Percentiles rank a stretch among this genome's conserved stretches.
Conservation (phyloP, 2,797 vertebrate species). For the Peromyscus aztecus region DNA sequence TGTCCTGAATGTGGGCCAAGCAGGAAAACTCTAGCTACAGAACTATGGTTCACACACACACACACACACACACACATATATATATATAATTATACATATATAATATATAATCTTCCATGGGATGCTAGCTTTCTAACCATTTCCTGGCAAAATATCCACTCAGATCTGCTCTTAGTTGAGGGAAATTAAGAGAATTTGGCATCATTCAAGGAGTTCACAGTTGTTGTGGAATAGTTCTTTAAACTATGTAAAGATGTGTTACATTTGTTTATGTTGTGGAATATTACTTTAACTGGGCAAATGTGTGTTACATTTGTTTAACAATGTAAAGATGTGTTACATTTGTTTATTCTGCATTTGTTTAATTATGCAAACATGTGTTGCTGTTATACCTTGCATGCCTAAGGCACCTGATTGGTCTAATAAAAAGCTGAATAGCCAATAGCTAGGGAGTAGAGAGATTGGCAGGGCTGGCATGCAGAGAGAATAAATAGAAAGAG, state of each 20-base stretch:
- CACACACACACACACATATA: too few species aligned
- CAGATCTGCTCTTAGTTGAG: background rate
- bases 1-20: too few species aligned
- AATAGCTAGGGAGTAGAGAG: background rate
- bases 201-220: background rate
- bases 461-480: background rate
- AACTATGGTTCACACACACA: background rate
- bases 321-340: background rate
- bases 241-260: background rate
- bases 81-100: too few species aligned
- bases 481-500: background rate
- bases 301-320: too few species aligned
- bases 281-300: too few species aligned
- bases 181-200: background rate
- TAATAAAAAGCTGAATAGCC: background rate
- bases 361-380: background rate
- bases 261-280: background rate
- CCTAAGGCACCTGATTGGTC: background rate
- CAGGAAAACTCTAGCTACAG: too few species aligned
- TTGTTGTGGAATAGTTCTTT: background rate
- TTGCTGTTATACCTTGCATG: background rate
- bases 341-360: background rate
- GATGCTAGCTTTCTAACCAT: background rate
- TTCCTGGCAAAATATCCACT: conserved; percentile 6
- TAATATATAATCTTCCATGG: background rate